Percentiles rank a stretch among this genome's conserved stretches.
These are phyloP conservation scores for Drosophila tani DNA, from an alignment of 1,140 invertebrate species.

Conservation along the genomic window DNA sequence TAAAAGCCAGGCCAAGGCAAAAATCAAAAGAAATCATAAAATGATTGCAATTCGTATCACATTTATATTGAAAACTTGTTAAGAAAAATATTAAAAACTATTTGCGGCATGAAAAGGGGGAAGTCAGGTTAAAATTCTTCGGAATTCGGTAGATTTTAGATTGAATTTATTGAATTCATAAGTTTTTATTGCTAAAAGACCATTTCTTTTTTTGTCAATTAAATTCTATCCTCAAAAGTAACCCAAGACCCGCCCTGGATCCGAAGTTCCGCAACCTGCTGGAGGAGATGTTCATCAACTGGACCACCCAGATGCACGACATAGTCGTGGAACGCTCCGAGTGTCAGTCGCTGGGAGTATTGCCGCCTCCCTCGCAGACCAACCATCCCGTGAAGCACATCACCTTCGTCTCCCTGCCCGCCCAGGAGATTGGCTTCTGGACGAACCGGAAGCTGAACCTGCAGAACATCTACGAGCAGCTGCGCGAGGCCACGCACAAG, in stretches of 20 bases:
- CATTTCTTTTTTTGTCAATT: not conserved
- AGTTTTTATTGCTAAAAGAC: too few relatives aligned
- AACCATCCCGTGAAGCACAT: conserved; percentile 40
- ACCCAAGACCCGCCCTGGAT: conserved; percentile 85
- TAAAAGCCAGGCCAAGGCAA: conserved; percentile 13
- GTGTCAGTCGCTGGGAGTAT: conserved; percentile 27
- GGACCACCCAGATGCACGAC: conserved; percentile 90
- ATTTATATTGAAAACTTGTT: conserved; percentile 37
- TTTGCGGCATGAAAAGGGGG: not conserved
- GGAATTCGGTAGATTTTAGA: conserved; percentile 47
- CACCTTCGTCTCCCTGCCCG: conserved; percentile 87
- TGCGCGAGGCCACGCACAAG: conserved; percentile 91
- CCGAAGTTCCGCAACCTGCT: conserved; percentile 89
- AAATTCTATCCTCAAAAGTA: conserved; percentile 16
- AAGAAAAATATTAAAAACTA: conserved; percentile 24
- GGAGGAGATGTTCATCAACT: conserved; percentile 91
- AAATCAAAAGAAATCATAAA: conserved; percentile 45
- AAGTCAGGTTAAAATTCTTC: conserved; percentile 19
- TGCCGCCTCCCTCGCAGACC: not conserved
- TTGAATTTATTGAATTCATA: not conserved
- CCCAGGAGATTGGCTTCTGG: conserved; percentile 91
- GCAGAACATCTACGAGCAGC: conserved; percentile 94
- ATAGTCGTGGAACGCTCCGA: conserved; percentile 85
- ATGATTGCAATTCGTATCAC: conserved; percentile 47
- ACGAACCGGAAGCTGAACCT: conserved; percentile 89